phyloP scores from a whole-genome alignment of 2,113 vertebrate species.

The Clupea harengus region DNA sequence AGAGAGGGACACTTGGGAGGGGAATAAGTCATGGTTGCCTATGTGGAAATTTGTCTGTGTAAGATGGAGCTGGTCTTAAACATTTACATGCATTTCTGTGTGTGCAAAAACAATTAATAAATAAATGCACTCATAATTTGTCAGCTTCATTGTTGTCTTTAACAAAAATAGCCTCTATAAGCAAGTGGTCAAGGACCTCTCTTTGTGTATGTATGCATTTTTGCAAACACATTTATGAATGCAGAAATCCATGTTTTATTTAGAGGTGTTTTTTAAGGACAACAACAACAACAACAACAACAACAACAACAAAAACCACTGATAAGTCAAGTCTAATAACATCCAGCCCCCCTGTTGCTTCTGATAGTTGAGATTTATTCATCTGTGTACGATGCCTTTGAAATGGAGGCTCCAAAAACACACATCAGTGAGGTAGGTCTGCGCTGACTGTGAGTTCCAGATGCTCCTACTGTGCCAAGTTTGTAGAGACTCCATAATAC shows the following conservation, averaged over 20 bases:
- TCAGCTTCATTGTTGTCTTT: background rate
- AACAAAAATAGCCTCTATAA: background rate
- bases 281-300: slow-evolving; percentile 59
- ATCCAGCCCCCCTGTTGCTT: slow-evolving; percentile 67
- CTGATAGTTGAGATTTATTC: slow-evolving; percentile 60
- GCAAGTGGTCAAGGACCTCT: background rate
- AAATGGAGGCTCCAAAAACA: slow-evolving; percentile 47
- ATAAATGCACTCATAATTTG: background rate
- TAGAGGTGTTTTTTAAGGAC: slow-evolving; percentile 57
- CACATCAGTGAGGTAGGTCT: background rate
- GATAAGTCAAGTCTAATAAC: slow-evolving; percentile 39
- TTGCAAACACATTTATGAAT: slow-evolving; percentile 37
- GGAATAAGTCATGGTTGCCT: background rate
- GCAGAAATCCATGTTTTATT: slow-evolving; percentile 48
- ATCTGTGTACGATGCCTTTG: slow-evolving; percentile 48
- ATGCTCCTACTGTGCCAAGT: slow-evolving; percentile 12
- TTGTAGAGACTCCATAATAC: slow-evolving; percentile 1
- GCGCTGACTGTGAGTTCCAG: background rate
- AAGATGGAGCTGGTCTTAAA: background rate
- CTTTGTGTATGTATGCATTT: background rate
- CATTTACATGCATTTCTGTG: background rate
- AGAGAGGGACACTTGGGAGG: background rate
- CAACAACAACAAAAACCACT: slow-evolving; percentile 62
- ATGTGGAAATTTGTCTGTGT: background rate
- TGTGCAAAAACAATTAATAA: background rate